phyloP scores from a whole-genome alignment of 1,140 invertebrate genomes.

The Tachypleus tridentatus region DNA sequence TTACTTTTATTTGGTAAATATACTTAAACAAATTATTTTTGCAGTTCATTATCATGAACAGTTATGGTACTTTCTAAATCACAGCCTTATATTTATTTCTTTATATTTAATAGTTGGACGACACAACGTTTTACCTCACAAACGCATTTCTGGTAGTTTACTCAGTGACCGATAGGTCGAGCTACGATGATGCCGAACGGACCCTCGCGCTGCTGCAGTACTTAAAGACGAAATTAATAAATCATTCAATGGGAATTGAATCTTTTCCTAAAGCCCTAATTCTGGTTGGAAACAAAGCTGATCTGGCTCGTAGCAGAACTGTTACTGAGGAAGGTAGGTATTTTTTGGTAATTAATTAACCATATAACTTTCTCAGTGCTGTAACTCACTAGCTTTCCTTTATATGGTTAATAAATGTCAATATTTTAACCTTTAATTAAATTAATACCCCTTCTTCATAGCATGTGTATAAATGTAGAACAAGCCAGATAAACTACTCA shows the following conservation, averaged over 20 bases:
- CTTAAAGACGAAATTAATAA: not conserved
- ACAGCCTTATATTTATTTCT: no score
- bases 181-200: constrained; percentile 1
- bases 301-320: constrained; percentile 75
- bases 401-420: no score
- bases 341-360: not conserved
- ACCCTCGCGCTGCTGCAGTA: constrained; percentile 4
- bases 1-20: no score
- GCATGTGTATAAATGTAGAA: no score
- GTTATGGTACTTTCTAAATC: no score
- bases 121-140: not conserved
- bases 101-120: not conserved
- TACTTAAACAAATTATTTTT: no score
- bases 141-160: constrained; percentile 14
- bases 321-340: constrained; percentile 73
- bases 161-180: constrained; percentile 10
- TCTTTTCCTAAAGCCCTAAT: constrained; percentile 51
- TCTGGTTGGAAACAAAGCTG: constrained; percentile 90
- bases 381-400: no score
- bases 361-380: no score
- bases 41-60: no score
- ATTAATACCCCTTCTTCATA: no score
- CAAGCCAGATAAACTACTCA: no score
- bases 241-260: not conserved
- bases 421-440: no score